Base-by-base conservation (phyloP, 2,888 invertebrate genomes). In the Reticulitermes lucifugus region DNA sequence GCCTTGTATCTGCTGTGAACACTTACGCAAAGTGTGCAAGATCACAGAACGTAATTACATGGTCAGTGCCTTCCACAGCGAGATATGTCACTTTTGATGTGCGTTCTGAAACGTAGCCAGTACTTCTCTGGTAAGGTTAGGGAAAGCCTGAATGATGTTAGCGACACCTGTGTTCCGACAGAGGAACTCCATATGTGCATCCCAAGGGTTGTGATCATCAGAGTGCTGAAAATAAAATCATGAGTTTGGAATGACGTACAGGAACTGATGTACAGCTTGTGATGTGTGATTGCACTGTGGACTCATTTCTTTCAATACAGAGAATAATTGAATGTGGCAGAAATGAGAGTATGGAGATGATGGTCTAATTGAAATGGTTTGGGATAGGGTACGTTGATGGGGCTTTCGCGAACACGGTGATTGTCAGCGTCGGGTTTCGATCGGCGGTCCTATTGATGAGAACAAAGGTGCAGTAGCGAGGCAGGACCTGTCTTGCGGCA, bases 131-230 rank as follows among this genome's bases (percentile, higher is more conserved):
- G 21, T 73, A 41, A 25, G 9, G 25, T n/a, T n/a, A n/a, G 65
- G 65, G 25, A n/a, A n/a, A 41, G 73, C 46, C 41, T 73, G n/a
- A 46, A 77, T 6, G 41, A 51, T 43, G 46, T 77, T 77, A 51
- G 46, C 43, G 51, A 51, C 77, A 77, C 77, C 77, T 77, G 77
- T 77, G 77, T 43, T 25, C 1, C 73, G 41, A 73, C 73, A 73
- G 73, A 73, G 41, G 18, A n/a, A 77, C n/a, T n/a, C 43, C 77
- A 46, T 43, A 77, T 77, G 77, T 77, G 77, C 41, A n/a, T n/a
- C 25, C 65, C 65, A n/a, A 65, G 25, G n/a, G 41, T 35, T 77
- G 2, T 25, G 46, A 43, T 77, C 43, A 77, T 77, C 77, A 77
- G 10, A 46, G 77, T n/a, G 35, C 41, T 43, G 41, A 73, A 73